Evolutionary conservation across 2,888 invertebrate species (phyloP), one percentile per base, ranked within the genome.

Genomic region (Tiphia femorata): DNA sequence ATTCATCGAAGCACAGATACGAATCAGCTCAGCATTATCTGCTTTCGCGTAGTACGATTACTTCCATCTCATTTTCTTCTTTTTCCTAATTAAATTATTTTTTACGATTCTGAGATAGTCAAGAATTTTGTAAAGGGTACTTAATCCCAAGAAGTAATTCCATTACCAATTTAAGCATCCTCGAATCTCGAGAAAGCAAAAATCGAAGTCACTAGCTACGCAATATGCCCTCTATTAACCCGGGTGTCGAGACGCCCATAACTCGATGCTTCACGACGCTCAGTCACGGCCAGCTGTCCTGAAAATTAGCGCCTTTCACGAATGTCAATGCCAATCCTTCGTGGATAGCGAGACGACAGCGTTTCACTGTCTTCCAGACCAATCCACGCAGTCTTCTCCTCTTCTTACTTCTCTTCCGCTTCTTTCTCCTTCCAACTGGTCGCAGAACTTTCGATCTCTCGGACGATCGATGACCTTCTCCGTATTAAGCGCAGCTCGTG

Each of bases 401-500:
- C n/a, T n/a, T n/a, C n/a, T n/a, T n/a, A n/a, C n/a, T n/a, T n/a
- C n/a, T n/a, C n/a, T n/a, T n/a, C n/a, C n/a, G n/a, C n/a, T n/a
- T n/a, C 19, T 58, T 33, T 27, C 25, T 30, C 30, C 25, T 43
- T 57, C 49, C 52, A n/a, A n/a, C n/a, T n/a, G n/a, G n/a, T n/a
- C n/a, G 44, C 5, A 38, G 40, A 42, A 67, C 63, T 67, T 67
- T 67, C 67, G 60, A 60, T 67, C 63, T 67, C 58, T 51, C 54
- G 29, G n/a, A 6, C 44, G 65, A 65, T 53, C 64, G 30, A 51
- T 43, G 46, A 51, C 38, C 50, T 7, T 7, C 12, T n/a, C 29
- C 2, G n/a, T n/a, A n/a, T n/a, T n/a, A n/a, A n/a, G n/a, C n/a
- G n/a, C n/a, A n/a, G n/a, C n/a, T n/a, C n/a, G n/a, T n/a, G n/a